Evolutionary conservation across 2,797 vertebrate genomes (phyloP), one percentile per base, ranked within the genome.

Genomic region (Prionace glauca): DNA sequence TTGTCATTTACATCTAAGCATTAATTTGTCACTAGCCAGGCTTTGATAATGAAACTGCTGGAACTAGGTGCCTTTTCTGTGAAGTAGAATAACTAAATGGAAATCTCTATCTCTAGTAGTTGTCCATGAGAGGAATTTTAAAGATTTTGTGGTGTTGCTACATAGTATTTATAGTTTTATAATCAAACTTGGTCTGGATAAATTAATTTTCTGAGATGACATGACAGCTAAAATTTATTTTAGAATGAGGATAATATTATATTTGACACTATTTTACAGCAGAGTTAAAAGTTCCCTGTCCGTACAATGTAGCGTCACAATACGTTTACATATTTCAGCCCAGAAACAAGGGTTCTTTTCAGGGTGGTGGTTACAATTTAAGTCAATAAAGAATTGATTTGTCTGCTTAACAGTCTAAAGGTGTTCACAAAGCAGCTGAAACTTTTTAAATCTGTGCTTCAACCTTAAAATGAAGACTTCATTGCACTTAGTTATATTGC

Each of bases 1-100:
- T 95, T 95, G 93, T 74, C 71, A 95, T 50, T 95, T 77, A 29
- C 93, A 29, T 50, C 93, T 32, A 77, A 95, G 71, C 93, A 77
- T 95, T 77, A 72, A 95, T 95, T 92, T 95, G 71, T 71, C 65
- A 94, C 20, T 71, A 41, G 41, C 20, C 22, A 71, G 91, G 91
- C 69, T 95, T 95, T 95, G 93, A 95, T 95, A 72, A 26, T 69
- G 90, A 14, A 95, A 77, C 71, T 77, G 24, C 93, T 77, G 20
- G 41, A 10, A 56, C 18, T 67, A 26, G 65, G 67, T 69, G n/a
- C n/a, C 90, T 92, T 84, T 92, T 92, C 62, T 69, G 90, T 92
- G 62, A 69, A 92, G 62, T 24, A 24, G 50, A 45, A 74, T 29
- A 94, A 32, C 12, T 94, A 2, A 95, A 95, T 95, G 71, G 69